phyloP scores from a whole-genome alignment of 2,113 vertebrate species.

The Colaptes auratus region DNA sequence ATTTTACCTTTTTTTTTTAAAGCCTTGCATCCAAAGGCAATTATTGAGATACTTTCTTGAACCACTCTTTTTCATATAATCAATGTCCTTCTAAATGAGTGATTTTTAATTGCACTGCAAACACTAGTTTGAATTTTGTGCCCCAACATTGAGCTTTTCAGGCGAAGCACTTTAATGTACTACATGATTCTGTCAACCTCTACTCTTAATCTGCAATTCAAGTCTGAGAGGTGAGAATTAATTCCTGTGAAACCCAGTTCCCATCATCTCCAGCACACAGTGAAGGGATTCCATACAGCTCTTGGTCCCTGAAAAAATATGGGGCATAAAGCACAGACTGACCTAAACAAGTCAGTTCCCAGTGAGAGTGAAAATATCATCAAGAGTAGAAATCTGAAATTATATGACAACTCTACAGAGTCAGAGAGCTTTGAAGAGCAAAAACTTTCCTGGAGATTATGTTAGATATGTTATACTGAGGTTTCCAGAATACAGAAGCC shows the following conservation, averaged over 20 bases:
- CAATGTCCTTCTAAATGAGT: conserved; percentile 46
- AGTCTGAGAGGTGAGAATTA: background rate
- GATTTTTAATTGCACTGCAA: conserved; percentile 67
- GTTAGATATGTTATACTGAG: background rate
- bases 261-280: background rate
- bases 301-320: background rate
- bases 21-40: conserved; percentile 1
- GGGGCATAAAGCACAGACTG: background rate
- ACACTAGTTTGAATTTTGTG: background rate
- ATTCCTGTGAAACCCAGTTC: background rate
- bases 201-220: background rate
- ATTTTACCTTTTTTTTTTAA: background rate
- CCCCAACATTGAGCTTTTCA: background rate
- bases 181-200: background rate
- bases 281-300: background rate
- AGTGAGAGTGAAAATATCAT: background rate
- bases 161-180: background rate
- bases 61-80: background rate
- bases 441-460: background rate
- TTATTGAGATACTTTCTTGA: conserved; percentile 31
- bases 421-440: background rate
- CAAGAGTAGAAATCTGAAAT: background rate
- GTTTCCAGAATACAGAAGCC: background rate
- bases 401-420: background rate
- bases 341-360: background rate